These are phyloP conservation scores for Philhelius pedissequus DNA, from an alignment of 2,888 invertebrate genomes.

Conservation along the genomic window DNA sequence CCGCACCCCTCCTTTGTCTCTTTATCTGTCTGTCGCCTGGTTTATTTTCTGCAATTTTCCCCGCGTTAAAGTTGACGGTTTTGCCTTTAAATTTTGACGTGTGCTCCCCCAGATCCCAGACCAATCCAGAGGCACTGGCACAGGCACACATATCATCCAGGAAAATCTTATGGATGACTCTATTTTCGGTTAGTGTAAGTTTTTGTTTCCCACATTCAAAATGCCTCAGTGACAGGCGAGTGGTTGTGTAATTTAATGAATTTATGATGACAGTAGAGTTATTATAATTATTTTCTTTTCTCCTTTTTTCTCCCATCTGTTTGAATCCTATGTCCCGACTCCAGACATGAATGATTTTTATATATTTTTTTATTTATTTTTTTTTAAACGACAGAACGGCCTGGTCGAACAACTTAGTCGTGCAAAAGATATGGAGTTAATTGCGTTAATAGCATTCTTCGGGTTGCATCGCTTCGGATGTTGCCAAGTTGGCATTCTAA, in stretches of 20 bases:
- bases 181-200: conserved; percentile 52
- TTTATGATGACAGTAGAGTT: conserved; percentile 65
- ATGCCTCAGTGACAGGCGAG: conserved; percentile 45
- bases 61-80: conserved; percentile 4
- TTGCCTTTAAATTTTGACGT: conserved; percentile 39
- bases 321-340: background rate
- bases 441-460: conserved; percentile 62
- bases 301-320: background rate
- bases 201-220: conserved; percentile 50
- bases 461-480: conserved; percentile 38
- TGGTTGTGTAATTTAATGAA: conserved; percentile 62
- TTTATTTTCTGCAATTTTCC: conserved; percentile 25
- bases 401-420: background rate
- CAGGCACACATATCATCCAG: background rate
- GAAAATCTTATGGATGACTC: conserved; percentile 28
- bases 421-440: conserved; percentile 46
- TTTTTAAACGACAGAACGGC: background rate
- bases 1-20: background rate
- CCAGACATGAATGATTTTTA: background rate
- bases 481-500: conserved; percentile 28
- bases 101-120: conserved; percentile 19
- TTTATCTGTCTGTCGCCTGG: conserved; percentile 55
- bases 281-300: conserved; percentile 54
- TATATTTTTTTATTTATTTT: background rate
- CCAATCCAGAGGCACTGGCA: background rate